phyloP scores from a whole-genome alignment of 1,140 invertebrate genomes.

The Epicauta chinensis region DNA sequence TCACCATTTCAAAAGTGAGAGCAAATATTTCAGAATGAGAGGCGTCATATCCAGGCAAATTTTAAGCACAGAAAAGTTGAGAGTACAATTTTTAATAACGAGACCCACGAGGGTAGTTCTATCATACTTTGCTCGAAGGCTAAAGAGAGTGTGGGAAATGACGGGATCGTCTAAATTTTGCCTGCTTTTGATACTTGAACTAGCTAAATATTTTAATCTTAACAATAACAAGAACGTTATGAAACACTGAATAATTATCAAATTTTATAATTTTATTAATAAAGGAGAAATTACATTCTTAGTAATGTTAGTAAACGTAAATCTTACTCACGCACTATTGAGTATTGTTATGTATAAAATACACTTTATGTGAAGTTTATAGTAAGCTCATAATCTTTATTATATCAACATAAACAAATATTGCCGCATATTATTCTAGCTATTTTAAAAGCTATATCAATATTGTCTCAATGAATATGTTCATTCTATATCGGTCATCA shows the following conservation, averaged over 20 bases:
- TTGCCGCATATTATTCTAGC: constrained; percentile 3
- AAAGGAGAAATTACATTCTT: too few species aligned
- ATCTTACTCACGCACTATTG: constrained; percentile 9
- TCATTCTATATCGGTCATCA: background rate
- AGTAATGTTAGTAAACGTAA: background rate
- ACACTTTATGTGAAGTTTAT: constrained; percentile 10
- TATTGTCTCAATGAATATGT: constrained; percentile 12
- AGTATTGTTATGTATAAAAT: constrained; percentile 11
- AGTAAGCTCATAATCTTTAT: constrained; percentile 7
- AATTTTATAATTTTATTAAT: too few species aligned
- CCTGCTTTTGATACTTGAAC: too few species aligned
- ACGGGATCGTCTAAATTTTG: background rate
- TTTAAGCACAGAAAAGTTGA: constrained; percentile 30
- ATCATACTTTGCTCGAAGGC: constrained; percentile 16
- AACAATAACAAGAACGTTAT: too few species aligned
- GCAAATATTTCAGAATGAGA: constrained; percentile 20
- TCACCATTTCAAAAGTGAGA: constrained; percentile 6
- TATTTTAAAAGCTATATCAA: constrained; percentile 12
- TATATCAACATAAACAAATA: too few species aligned
- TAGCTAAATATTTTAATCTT: too few species aligned
- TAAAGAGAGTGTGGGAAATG: background rate
- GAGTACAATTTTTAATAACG: constrained; percentile 36
- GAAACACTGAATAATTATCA: too few species aligned
- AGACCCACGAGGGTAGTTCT: constrained; percentile 28
- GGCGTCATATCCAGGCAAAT: constrained; percentile 29